Conservation (phyloP, 1,140 invertebrate genomes). For the Patella vulgata region DNA sequence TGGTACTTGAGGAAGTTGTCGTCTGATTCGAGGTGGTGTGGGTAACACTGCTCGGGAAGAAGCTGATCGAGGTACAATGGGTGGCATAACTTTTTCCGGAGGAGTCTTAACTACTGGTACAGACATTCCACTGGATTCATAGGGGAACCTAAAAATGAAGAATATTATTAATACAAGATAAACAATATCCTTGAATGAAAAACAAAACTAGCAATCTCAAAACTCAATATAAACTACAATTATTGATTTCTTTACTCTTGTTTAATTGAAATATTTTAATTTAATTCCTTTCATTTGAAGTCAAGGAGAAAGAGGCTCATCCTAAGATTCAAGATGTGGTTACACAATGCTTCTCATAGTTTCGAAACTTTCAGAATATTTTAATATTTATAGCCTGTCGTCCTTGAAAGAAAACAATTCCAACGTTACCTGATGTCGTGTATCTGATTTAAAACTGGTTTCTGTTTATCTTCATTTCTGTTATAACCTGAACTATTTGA, state of each 20-base stretch:
- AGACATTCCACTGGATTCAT: conserved; percentile 18
- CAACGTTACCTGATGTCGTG: too few relatives aligned
- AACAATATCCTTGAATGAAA: neutral
- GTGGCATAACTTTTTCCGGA: conserved; percentile 13
- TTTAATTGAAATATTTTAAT: too few relatives aligned
- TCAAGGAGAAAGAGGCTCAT: too few relatives aligned
- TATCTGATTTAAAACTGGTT: too few relatives aligned
- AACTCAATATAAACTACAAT: neutral
- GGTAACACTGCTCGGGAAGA: conserved; percentile 2
- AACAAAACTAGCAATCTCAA: neutral
- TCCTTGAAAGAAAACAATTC: too few relatives aligned
- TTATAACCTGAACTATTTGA: too few relatives aligned
- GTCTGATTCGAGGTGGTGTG: conserved; percentile 32
- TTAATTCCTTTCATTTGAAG: too few relatives aligned
- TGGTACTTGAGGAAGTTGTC: conserved; percentile 38
- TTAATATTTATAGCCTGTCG: too few relatives aligned
- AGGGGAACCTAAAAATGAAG: conserved; percentile 20
- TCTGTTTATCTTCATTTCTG: too few relatives aligned
- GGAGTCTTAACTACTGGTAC: conserved; percentile 22
- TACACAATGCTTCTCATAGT: too few relatives aligned
- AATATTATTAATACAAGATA: conserved; percentile 15
- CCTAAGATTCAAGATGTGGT: too few relatives aligned
- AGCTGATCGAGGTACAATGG: conserved; percentile 6
- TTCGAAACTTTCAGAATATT: too few relatives aligned
- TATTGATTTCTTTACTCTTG: conserved; percentile 6